Base-by-base conservation (phyloP, 2,888 invertebrate species). In the Cyclophora punctaria region DNA sequence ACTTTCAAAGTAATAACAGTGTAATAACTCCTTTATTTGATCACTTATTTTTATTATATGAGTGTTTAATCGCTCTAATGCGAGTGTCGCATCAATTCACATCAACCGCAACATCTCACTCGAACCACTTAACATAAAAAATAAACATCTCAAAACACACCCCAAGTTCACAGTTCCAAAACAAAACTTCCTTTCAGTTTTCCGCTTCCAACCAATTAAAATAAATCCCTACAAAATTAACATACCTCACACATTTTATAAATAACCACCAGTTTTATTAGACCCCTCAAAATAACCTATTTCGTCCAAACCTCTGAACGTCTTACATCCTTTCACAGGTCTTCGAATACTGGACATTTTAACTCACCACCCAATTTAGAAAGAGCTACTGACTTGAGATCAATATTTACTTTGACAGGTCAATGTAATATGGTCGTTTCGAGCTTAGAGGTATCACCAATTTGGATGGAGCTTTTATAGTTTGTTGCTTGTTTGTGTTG, bases 191-290 rank as follows among this genome's bases (percentile, higher is more conserved):
- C 66, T 70, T 73, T 75, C 74, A 72, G 71, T 73, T 75, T 68
- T 67, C 55, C 53, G 58, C 65, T 65, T 63, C 63, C 63, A 62
- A 48, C 67, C 73, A 75, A 76, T 79, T 75, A 73, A 76, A 78
- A 80, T 79, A 80, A 79, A 78, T 77, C 70, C 69, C 71, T 60
- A 55, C 57, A 55, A 67, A 77, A 82, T 82, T 81, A 82, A 81
- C 79, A 79, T 78, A 73, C 77, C 73, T 75, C 66, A 69, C 73
- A 66, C 77, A 75, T 75, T 80, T 44, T 44, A 33, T 44, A 33
- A 44, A 34, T 34, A 6, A 2, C 6, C 33, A 33, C 44, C 44
- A 44, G 6, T 34, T 44, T 44, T 33, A 20, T 20, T 49, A 44
- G 52, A 58, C 46, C 58, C 52, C 46, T 44, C 44, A 6, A 6